Evolutionary conservation across 2,888 invertebrate genomes (phyloP), one percentile per base, ranked within the genome.

Genomic region (Temnothorax ravouxi): DNA sequence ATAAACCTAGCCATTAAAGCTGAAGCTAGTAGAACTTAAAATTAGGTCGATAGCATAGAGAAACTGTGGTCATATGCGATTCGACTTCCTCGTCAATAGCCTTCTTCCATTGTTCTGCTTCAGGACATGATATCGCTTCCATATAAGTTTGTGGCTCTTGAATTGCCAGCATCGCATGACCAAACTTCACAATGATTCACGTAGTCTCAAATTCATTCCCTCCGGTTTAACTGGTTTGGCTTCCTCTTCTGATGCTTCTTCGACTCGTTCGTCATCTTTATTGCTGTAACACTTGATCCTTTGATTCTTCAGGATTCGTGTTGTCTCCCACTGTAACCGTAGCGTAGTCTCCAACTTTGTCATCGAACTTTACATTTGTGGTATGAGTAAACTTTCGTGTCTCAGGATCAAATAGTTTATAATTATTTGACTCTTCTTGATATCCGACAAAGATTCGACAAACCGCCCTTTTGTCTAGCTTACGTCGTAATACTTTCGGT

Each of bases 341-440:
- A 9, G 44, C 13, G 5, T 59, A 74, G 8, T 59, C 29, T 18
- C 41, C 25, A 2, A 44, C 59, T 74, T 74, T 11, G 11, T 74
- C 41, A 8, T 59, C 54, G n/a, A 71, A 71, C 11, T 54, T n/a
- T 34, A 71, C 52, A 15, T 71, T 71, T 2, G 54, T 54, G 11
- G 71, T 34, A 3, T 71, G 54, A 6, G 15, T 34, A 15, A 71
- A 71, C 15, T 54, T 50, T 1, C n/a, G 34, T 3, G 54, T 54
- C 13, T 71, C 52, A 18, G 38, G 21, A 72, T 72, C 54, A 54
- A 72, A 72, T 6, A 72, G 6, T 1, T 71, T 38, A 13, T 15
- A 72, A 72, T 72, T 54, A 3, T 72, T 56, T 0, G 54, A 72
- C 15, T 72, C 41, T 2, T 15, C 38, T 38, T 72, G 38, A 3